Percentiles rank a stretch among this genome's conserved stretches.
These are phyloP conservation scores for Morpho helenor DNA, from an alignment of 2,888 invertebrate species.

Conservation along the genomic window DNA sequence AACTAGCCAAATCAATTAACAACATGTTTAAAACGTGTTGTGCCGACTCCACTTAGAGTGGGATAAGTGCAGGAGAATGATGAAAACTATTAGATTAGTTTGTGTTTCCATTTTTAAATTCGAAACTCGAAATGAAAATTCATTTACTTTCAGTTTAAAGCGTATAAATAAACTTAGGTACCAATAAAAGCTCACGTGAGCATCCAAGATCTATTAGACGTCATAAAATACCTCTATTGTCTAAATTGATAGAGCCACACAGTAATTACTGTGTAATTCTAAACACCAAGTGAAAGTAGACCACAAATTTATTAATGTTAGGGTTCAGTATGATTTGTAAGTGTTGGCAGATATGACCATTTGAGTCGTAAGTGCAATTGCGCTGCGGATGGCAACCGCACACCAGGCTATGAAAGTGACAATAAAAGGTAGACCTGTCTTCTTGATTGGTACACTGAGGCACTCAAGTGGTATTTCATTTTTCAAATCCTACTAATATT, in stretches of 20 bases:
- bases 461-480: conserved; percentile 16
- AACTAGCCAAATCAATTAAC: too few species aligned
- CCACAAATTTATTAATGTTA: background rate
- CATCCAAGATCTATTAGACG: conserved; percentile 21
- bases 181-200: conserved; percentile 13
- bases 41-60: too few species aligned
- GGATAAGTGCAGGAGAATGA: too few species aligned
- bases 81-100: too few species aligned
- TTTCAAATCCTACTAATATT: too few species aligned
- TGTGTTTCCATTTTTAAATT: too few species aligned
- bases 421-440: conserved; percentile 75
- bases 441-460: conserved; percentile 61
- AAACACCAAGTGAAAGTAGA: conserved; percentile 9
- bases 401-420: conserved; percentile 73
- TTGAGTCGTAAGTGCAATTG: conserved; percentile 51
- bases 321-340: conserved; percentile 8
- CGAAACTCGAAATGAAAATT: too few species aligned
- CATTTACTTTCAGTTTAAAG: too few species aligned
- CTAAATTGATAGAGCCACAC: conserved; percentile 38
- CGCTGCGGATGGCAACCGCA: conserved; percentile 70
- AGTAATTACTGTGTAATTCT: conserved; percentile 34
- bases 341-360: conserved; percentile 29
- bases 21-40: too few species aligned
- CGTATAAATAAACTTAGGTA: too few species aligned
- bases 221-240: conserved; percentile 34